A percentile compares a stretch with the other conserved stretches of the same genome.
phyloP scores from a whole-genome alignment of 2,888 invertebrate genomes.

The Lasioglossum leucozonium region DNA sequence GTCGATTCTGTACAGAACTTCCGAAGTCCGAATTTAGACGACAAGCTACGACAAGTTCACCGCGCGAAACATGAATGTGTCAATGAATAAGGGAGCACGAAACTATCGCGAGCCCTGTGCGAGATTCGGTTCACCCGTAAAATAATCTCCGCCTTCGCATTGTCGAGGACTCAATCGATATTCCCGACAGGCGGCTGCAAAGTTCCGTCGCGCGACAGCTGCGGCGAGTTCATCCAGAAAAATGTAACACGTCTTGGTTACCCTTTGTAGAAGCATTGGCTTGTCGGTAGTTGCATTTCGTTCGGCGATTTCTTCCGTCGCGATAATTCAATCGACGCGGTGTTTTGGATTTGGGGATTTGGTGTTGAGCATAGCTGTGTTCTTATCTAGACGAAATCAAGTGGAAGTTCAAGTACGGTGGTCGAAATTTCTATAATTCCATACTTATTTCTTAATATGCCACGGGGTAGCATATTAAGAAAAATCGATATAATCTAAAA shows the following conservation, averaged over 20 bases:
- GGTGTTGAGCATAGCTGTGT: no score
- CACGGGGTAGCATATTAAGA: no score
- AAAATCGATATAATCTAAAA: no score
- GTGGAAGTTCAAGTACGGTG: no score
- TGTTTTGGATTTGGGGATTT: no score
- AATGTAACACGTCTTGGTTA: slow-evolving; percentile 51
- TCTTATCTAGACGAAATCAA: no score
- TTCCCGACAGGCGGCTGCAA: slow-evolving; percentile 20
- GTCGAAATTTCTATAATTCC: no score
- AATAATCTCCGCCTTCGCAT: slow-evolving; percentile 31
- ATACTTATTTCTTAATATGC: no score
- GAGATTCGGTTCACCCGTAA: slow-evolving; percentile 6
- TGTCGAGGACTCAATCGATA: slow-evolving; percentile 45
- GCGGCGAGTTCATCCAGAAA: slow-evolving; percentile 27
- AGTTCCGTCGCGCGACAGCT: slow-evolving; percentile 40
- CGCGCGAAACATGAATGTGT: slow-evolving; percentile 10
- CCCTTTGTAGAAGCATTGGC: slow-evolving; percentile 35
- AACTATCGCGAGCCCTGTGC: background rate
- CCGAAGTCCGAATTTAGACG: background rate
- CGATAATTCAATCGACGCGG: no score
- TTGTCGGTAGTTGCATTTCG: slow-evolving; percentile 24
- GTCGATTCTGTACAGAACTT: background rate
- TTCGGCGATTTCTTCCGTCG: slow-evolving; percentile 51
- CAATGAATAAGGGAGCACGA: slow-evolving; percentile 22
- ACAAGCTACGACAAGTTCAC: slow-evolving; percentile 14